Evolutionary conservation across 2,888 invertebrate genomes (phyloP).

Genomic region (Chloroclystis v-ata): DNA sequence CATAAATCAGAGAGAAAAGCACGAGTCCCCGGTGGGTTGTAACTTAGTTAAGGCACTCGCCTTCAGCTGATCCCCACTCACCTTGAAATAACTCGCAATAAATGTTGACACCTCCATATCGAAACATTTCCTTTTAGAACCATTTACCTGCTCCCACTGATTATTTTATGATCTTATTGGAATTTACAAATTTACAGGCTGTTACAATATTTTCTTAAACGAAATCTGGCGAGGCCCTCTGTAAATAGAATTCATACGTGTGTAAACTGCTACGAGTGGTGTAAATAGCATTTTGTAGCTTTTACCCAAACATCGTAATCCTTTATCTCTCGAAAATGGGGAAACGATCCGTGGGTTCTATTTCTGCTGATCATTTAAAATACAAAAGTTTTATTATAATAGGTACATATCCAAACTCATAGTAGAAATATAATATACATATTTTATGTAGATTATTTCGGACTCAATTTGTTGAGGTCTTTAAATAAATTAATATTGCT

Average conservation of each 20-base stretch:
- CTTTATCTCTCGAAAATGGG: neutral
- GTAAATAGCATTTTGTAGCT: slow-evolving; percentile 2
- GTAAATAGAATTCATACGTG: slow-evolving; percentile 2
- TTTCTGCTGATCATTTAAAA: neutral
- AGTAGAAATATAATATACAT: too few species aligned
- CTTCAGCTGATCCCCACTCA: slow-evolving; percentile 31
- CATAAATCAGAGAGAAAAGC: slow-evolving; percentile 52
- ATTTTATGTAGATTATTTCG: too few species aligned
- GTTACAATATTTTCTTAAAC: neutral
- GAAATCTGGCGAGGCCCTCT: neutral
- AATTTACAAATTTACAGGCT: slow-evolving; percentile 3
- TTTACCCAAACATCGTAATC: neutral
- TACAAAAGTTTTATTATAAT: neutral
- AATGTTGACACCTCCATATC: slow-evolving; percentile 31
- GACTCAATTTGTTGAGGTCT: too few species aligned
- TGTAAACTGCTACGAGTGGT: neutral
- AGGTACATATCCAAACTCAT: too few species aligned
- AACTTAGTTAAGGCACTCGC: slow-evolving; percentile 49
- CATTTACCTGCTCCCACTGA: slow-evolving; percentile 18
- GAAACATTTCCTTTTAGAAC: slow-evolving; percentile 27
- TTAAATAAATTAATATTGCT: too few species aligned
- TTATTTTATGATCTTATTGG: slow-evolving; percentile 16
- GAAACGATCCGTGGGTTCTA: neutral
- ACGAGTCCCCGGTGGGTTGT: slow-evolving; percentile 47
- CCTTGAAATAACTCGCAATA: slow-evolving; percentile 29